Evolutionary conservation across 2,113 vertebrate genomes (phyloP).

Genomic region (Oreochromis spilurus): DNA sequence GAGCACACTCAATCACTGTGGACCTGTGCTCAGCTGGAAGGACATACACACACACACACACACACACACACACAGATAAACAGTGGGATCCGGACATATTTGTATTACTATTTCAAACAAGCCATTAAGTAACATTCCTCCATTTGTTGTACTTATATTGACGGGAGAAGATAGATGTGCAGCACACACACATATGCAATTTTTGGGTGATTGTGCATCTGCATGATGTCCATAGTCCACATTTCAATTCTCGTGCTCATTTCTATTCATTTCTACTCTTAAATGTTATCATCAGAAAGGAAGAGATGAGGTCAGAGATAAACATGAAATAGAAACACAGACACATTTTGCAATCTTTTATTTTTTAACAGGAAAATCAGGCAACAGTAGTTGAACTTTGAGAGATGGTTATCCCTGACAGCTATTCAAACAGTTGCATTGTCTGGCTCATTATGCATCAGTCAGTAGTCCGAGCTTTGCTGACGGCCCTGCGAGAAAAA

Average conservation of each 20-base stretch:
- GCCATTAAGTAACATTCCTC: not conserved
- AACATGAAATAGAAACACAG: not conserved
- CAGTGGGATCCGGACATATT: not conserved
- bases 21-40: not conserved
- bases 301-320: not conserved
- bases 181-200: not conserved
- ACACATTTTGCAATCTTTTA: not conserved
- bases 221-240: not conserved
- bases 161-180: not conserved
- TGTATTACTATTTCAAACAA: constrained; percentile 14
- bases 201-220: not conserved
- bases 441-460: not conserved
- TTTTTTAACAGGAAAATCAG: not conserved
- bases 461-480: not conserved
- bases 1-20: constrained; percentile 35
- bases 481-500: not conserved
- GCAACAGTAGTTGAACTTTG: not conserved
- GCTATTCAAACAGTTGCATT: not conserved
- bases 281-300: not conserved
- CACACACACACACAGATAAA: not conserved
- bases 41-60: not conserved
- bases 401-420: not conserved
- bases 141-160: not conserved
- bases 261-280: not conserved
- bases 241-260: not conserved